These are phyloP conservation scores for Ptychadena robeensis DNA, from an alignment of 2,797 vertebrate species.

Conservation along the genomic window DNA sequence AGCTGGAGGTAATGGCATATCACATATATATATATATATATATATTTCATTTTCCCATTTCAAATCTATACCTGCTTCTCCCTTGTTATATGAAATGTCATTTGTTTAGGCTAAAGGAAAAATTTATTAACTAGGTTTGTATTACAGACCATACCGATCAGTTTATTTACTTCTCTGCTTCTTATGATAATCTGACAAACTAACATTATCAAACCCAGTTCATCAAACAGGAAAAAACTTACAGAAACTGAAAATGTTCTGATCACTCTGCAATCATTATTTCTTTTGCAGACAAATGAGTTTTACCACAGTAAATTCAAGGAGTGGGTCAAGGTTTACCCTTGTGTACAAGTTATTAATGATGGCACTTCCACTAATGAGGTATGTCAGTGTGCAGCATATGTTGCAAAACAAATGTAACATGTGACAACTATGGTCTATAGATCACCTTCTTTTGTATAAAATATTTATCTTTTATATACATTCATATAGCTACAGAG, in stretches of 20 bases:
- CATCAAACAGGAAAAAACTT: too few species aligned
- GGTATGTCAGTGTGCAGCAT: slow-evolving; percentile 63
- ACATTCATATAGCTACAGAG: too few species aligned
- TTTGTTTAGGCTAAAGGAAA: too few species aligned
- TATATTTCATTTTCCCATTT: neutral
- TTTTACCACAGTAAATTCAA: slow-evolving; percentile 74
- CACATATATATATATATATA: neutral
- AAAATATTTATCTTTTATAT: too few species aligned
- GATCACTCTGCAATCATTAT: neutral
- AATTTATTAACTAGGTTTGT: too few species aligned
- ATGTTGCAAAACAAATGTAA: neutral
- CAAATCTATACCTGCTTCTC: neutral
- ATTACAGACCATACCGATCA: too few species aligned
- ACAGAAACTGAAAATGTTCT: too few species aligned
- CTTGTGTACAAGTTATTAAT: slow-evolving; percentile 74
- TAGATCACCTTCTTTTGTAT: neutral
- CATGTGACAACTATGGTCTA: neutral
- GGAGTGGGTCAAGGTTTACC: slow-evolving; percentile 76
- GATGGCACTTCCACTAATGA: slow-evolving; percentile 80
- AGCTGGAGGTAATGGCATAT: too few species aligned
- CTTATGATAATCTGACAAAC: too few species aligned
- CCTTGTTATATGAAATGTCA: too few species aligned
- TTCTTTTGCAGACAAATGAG: slow-evolving; percentile 76
- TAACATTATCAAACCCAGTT: too few species aligned
- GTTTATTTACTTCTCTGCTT: too few species aligned